These are phyloP conservation scores for Pao palembangensis DNA, from an alignment of 2,113 vertebrate species.

Conservation along the genomic window DNA sequence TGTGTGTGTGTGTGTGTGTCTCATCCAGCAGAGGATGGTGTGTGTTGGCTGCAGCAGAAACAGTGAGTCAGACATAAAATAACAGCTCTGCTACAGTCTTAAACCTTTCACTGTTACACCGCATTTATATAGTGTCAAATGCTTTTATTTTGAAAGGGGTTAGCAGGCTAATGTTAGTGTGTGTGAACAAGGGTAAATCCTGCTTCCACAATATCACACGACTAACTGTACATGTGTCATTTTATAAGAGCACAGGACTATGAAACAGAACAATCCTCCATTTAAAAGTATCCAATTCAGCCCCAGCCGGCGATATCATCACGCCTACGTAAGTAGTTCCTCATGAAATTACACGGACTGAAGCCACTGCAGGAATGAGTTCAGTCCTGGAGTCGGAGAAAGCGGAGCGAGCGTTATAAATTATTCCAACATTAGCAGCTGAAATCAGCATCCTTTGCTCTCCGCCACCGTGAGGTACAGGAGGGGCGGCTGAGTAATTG, in stretches of 20 bases:
- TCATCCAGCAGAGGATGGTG: neutral
- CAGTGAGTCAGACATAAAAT: conserved; percentile 36
- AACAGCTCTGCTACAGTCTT: conserved; percentile 7
- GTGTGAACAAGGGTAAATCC: no score
- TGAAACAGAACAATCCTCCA: no score
- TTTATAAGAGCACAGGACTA: no score
- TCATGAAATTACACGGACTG: neutral
- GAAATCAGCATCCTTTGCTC: conserved; percentile 15
- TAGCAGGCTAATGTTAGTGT: no score
- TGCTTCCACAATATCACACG: no score
- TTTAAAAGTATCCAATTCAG: no score
- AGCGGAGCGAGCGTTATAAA: neutral
- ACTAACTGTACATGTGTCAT: no score
- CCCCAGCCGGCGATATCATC: no score
- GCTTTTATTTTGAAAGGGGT: no score
- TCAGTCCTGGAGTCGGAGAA: neutral
- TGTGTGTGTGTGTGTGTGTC: neutral
- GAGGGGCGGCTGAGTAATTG: conserved; percentile 34
- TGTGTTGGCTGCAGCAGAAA: conserved; percentile 25
- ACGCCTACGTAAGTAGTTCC: neutral
- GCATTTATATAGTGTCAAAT: no score
- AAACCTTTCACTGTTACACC: neutral
- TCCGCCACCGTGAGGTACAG: conserved; percentile 7
- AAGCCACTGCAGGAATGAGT: neutral
- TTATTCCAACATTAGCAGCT: neutral